phyloP scores from a whole-genome alignment of 1,140 invertebrate species.

The Achatina immaculata region DNA sequence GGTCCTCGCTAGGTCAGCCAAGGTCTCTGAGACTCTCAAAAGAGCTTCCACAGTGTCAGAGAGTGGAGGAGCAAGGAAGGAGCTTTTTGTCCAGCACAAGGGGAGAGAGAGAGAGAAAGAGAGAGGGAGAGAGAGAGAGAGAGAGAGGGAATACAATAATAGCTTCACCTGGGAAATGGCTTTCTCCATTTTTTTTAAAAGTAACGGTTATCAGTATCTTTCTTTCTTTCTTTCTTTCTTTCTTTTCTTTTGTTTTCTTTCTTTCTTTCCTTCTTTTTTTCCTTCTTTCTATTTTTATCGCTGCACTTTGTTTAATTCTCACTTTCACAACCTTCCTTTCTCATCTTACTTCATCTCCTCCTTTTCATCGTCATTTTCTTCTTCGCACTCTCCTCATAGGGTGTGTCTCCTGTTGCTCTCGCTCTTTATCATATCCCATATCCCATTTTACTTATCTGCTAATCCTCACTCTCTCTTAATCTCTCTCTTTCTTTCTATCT shows the following conservation, averaged over 20 bases:
- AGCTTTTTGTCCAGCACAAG: too few species aligned
- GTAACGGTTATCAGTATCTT: too few species aligned
- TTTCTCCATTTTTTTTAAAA: too few species aligned
- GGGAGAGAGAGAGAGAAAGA: too few species aligned
- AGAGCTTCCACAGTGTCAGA: too few species aligned
- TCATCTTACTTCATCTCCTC: constrained; percentile 16
- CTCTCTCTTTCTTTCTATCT: background rate
- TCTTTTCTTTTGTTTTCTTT: constrained; percentile 29
- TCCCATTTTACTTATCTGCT: background rate
- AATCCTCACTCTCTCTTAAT: constrained; percentile 4
- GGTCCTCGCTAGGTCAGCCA: too few species aligned
- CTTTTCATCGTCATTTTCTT: constrained; percentile 2
- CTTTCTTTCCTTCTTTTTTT: background rate
- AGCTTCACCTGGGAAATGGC: too few species aligned
- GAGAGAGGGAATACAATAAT: too few species aligned
- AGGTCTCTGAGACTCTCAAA: too few species aligned
- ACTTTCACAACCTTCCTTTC: constrained; percentile 4
- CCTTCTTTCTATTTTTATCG: background rate
- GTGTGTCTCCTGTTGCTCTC: constrained; percentile 1
- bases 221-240: constrained; percentile 29
- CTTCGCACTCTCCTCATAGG: background rate
- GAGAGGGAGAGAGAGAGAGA: too few species aligned
- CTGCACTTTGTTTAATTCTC: constrained; percentile 6
- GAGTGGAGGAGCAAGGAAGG: too few species aligned
- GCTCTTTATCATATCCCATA: background rate